Percentiles rank a stretch among this genome's conserved stretches.
Conservation (phyloP, 2,113 vertebrate genomes). For the Tyto alba region DNA sequence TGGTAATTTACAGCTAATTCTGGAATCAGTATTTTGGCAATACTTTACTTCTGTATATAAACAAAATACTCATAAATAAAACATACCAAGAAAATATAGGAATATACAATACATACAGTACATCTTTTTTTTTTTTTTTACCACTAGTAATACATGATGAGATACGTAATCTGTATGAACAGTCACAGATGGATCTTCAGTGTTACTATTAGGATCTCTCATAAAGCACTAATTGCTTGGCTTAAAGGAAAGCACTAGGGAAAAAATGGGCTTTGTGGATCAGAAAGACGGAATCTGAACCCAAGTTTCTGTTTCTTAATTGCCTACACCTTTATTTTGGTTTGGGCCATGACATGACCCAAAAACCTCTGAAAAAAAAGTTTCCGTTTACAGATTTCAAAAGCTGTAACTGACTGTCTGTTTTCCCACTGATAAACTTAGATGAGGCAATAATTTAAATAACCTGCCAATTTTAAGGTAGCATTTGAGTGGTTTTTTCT, state of each 20-base stretch:
- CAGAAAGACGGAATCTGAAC: neutral
- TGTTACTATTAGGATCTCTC: conserved; percentile 10
- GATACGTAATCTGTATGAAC: neutral
- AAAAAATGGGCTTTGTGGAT: neutral
- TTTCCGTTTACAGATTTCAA: neutral
- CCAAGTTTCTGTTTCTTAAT: neutral
- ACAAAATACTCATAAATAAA: neutral
- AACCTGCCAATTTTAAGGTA: neutral
- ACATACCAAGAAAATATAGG: neutral
- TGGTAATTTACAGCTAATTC: neutral
- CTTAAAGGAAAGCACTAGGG: neutral
- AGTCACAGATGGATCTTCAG: conserved; percentile 34
- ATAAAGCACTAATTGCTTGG: conserved; percentile 27
- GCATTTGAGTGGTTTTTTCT: neutral
- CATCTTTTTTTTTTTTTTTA: neutral
- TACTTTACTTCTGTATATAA: neutral
- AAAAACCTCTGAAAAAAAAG: neutral
- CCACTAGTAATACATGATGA: neutral
- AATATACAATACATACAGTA: neutral
- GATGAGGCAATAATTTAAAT: neutral
- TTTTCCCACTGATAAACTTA: neutral
- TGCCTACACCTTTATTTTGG: neutral
- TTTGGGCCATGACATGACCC: neutral
- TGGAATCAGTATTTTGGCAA: neutral
- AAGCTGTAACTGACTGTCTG: neutral